Percentiles rank a stretch among this genome's conserved stretches.
Evolutionary conservation across 2,797 vertebrate genomes (phyloP).

Genomic region (Semotilus atromaculatus): DNA sequence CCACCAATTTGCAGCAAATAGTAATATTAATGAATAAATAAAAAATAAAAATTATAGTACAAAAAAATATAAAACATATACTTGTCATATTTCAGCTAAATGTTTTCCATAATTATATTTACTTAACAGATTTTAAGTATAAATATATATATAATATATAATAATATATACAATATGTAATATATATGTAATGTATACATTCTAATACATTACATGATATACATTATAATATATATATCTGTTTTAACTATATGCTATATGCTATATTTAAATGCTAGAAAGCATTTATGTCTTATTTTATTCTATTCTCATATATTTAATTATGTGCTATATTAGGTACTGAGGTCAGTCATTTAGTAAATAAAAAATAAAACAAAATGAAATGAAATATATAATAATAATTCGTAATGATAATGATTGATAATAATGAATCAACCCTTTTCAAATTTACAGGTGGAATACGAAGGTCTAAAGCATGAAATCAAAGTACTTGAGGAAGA

Average conservation of each 20-base stretch:
- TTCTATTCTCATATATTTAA: background rate
- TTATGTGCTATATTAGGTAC: background rate
- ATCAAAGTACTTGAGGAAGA: constrained; percentile 97
- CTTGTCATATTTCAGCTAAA: background rate
- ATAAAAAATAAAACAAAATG: background rate
- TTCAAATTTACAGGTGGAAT: constrained; percentile 87
- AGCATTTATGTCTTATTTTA: background rate
- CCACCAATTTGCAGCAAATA: background rate
- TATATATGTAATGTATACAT: too few relatives aligned
- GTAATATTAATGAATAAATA: background rate
- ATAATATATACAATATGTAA: too few relatives aligned
- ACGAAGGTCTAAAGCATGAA: constrained; percentile 97
- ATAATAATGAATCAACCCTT: background rate
- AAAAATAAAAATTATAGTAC: background rate
- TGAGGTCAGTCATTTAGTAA: background rate
- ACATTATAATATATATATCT: background rate
- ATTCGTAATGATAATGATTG: too few relatives aligned
- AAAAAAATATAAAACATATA: background rate
- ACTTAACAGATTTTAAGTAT: background rate
- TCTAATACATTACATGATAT: too few relatives aligned
- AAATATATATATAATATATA: background rate
- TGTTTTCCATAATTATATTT: background rate
- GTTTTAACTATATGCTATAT: too few relatives aligned
- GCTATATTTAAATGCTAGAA: background rate
- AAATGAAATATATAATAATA: background rate